A percentile compares a stretch with the other conserved stretches of the same genome.
These are phyloP conservation scores for Augochlorella aurata DNA, from an alignment of 2,888 invertebrate species.

Conservation along the genomic window DNA sequence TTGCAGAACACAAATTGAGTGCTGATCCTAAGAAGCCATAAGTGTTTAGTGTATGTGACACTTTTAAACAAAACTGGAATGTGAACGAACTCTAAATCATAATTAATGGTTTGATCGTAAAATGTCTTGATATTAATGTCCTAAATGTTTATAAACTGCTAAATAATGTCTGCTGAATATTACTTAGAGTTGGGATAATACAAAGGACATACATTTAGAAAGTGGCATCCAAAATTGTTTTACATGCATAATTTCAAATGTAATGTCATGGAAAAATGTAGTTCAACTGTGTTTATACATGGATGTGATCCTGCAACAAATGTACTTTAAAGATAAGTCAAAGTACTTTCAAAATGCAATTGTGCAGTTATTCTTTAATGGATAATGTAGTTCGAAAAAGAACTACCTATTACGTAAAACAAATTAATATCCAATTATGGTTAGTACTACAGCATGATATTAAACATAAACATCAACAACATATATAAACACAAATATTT, in stretches of 20 bases:
- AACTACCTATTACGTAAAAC: slow-evolving; percentile 58
- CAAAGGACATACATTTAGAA: slow-evolving; percentile 24
- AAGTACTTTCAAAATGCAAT: slow-evolving; percentile 73
- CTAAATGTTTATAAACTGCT: slow-evolving; percentile 23
- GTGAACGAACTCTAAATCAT: slow-evolving; percentile 1
- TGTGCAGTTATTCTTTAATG: slow-evolving; percentile 77
- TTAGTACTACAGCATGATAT: slow-evolving; percentile 54
- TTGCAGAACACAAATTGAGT: slow-evolving; percentile 50
- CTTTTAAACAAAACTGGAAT: slow-evolving; percentile 9
- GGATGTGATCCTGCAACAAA: slow-evolving; percentile 75
- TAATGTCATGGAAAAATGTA: slow-evolving; percentile 62
- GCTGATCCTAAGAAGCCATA: slow-evolving; percentile 26
- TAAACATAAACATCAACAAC: slow-evolving; percentile 43
- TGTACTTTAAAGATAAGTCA: slow-evolving; percentile 71
- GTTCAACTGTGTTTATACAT: slow-evolving; percentile 73
- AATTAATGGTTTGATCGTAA: slow-evolving; percentile 16
- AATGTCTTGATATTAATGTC: slow-evolving; percentile 45
- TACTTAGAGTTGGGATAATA: slow-evolving; percentile 61
- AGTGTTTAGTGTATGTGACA: slow-evolving; percentile 43
- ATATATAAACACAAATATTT: slow-evolving; percentile 36
- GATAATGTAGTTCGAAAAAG: slow-evolving; percentile 74
- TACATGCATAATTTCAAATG: slow-evolving; percentile 28
- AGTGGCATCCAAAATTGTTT: slow-evolving; percentile 50
- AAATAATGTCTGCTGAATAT: slow-evolving; percentile 46
- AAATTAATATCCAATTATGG: slow-evolving; percentile 63